These are phyloP conservation scores for Noctuana brunneofusca DNA, from an alignment of 2,888 invertebrate genomes.

Conservation along the genomic window DNA sequence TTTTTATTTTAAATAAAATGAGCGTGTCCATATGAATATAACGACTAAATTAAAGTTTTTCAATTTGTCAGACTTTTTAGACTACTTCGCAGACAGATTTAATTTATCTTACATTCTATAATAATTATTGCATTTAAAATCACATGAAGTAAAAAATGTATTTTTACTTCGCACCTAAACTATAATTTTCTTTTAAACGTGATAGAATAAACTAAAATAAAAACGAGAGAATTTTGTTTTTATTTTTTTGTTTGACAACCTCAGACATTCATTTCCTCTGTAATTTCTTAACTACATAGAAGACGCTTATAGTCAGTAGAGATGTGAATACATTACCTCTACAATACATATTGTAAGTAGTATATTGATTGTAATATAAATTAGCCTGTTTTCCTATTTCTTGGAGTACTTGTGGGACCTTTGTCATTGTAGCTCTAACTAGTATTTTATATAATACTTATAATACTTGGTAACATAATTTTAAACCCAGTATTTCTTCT, in stretches of 20 bases:
- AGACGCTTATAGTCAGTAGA: constrained; percentile 19
- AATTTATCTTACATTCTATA: not conserved
- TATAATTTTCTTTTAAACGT: too few species aligned
- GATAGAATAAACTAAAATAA: too few species aligned
- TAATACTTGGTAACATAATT: constrained; percentile 34
- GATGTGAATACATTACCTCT: constrained; percentile 19
- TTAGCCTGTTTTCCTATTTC: constrained; percentile 53
- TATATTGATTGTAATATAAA: constrained; percentile 44
- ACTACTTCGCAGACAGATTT: not conserved
- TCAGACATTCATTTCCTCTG: not conserved
- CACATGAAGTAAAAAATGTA: too few species aligned
- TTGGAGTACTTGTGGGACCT: constrained; percentile 75
- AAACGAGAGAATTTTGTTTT: too few species aligned
- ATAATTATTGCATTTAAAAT: not conserved
- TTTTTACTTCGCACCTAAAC: too few species aligned
- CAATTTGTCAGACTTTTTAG: not conserved
- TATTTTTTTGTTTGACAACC: too few species aligned
- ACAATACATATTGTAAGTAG: constrained; percentile 23
- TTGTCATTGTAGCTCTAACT: constrained; percentile 57
- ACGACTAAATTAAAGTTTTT: not conserved
- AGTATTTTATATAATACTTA: constrained; percentile 35
- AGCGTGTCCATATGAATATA: not conserved
- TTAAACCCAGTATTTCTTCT: constrained; percentile 44
- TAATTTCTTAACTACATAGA: not conserved
- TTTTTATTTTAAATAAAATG: not conserved